Evolutionary conservation across 2,888 invertebrate genomes (phyloP).

Genomic region (Diploptera punctata): DNA sequence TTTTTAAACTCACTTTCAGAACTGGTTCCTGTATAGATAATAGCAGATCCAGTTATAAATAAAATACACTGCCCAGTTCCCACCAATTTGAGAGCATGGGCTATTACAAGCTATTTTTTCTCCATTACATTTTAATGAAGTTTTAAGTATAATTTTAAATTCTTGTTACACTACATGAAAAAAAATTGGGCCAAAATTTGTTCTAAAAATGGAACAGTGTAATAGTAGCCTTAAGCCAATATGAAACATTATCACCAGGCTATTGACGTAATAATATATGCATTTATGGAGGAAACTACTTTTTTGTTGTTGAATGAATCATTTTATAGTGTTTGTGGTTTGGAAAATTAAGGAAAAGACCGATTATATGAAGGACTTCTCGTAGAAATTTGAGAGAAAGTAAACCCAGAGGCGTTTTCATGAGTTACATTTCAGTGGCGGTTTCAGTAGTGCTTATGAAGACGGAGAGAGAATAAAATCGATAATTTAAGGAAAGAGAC

Average conservation of each 20-base stretch:
- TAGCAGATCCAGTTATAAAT: background rate
- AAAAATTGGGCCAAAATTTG: background rate
- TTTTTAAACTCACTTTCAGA: no score
- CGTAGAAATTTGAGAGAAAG: no score
- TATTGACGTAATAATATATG: background rate
- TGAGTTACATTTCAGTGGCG: no score
- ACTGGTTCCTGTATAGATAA: background rate
- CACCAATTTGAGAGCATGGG: background rate
- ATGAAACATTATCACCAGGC: background rate
- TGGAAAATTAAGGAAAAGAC: background rate
- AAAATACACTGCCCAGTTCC: background rate
- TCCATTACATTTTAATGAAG: background rate
- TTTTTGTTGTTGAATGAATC: conserved; percentile 9
- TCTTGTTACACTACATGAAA: background rate
- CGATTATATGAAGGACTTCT: no score
- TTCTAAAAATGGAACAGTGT: background rate
- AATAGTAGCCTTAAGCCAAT: background rate
- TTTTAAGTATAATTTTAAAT: background rate
- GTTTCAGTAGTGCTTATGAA: no score
- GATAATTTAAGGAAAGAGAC: no score
- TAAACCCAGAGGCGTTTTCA: no score
- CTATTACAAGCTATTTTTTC: background rate
- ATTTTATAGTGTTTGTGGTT: background rate
- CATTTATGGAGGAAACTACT: background rate
- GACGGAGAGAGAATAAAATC: no score